A percentile compares a stretch with the other conserved stretches of the same genome.
Evolutionary conservation across 2,797 vertebrate genomes (phyloP).

Genomic region (Arctocebus calabarensis): DNA sequence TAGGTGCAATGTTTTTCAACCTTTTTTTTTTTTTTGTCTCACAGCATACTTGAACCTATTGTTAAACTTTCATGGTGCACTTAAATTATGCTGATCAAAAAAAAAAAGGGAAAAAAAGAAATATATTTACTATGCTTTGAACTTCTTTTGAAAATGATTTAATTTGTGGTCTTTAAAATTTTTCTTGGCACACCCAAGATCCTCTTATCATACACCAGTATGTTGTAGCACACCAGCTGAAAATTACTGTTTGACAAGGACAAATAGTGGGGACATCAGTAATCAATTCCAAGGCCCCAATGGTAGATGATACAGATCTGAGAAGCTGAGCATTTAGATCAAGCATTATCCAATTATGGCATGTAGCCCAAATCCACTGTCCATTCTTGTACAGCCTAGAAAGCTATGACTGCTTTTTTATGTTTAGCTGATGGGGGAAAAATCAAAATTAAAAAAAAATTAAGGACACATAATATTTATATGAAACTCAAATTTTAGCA

Average conservation of each 20-base stretch:
- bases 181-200: no score
- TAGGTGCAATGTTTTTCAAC: no score
- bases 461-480: constrained; percentile 61
- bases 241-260: background rate
- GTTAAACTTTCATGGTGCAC: no score
- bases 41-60: no score
- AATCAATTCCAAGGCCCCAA: background rate
- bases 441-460: constrained; percentile 54
- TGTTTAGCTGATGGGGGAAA: constrained; percentile 43
- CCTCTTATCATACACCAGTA: no score
- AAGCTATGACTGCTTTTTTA: constrained; percentile 11
- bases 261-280: background rate
- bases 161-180: no score
- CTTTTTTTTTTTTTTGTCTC: no score
- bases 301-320: background rate
- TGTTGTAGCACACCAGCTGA: no score
- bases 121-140: no score
- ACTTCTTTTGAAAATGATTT: no score
- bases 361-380: background rate
- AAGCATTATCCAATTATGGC: background rate
- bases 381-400: background rate
- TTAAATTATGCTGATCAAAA: no score
- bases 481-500: constrained; percentile 59
- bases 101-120: no score
- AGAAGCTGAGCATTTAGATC: background rate